Conservation (phyloP, 30 jellyfish, hydroid and myxozoan species). For the Pelagia noctiluca region DNA sequence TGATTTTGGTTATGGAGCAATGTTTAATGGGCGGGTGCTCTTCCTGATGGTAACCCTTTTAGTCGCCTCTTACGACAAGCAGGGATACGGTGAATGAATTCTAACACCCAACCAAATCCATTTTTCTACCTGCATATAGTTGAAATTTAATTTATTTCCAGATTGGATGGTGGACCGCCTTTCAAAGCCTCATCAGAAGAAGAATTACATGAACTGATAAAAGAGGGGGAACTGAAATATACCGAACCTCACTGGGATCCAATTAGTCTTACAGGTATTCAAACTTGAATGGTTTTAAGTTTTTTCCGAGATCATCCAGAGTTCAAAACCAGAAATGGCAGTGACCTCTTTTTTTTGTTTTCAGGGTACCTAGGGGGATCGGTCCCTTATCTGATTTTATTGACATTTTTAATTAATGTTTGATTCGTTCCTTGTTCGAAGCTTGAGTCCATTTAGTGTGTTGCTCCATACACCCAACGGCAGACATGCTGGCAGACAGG, state of each 20-base stretch:
- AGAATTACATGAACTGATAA: slow-evolving; percentile 78
- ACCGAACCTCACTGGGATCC: slow-evolving; percentile 63
- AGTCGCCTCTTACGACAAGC: too few species aligned
- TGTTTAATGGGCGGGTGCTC: neutral
- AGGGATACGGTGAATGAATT: too few species aligned
- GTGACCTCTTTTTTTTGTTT: too few species aligned
- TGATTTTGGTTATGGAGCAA: too few species aligned
- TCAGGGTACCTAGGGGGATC: too few species aligned
- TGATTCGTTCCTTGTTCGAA: too few species aligned
- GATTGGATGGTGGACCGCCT: slow-evolving; percentile 86
- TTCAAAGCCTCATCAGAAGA: slow-evolving; percentile 86
- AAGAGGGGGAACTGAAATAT: slow-evolving; percentile 69
- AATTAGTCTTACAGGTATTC: slow-evolving; percentile 69
- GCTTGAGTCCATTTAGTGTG: too few species aligned
- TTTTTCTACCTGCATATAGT: neutral
- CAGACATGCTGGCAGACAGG: too few species aligned
- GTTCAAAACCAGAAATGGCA: neutral
- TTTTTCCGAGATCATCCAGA: neutral
- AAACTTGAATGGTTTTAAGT: neutral
- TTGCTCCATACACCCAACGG: too few species aligned
- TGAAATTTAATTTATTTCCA: neutral
- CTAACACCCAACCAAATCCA: neutral
- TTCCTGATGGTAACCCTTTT: neutral
- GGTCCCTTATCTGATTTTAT: too few species aligned
- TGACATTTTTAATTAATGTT: too few species aligned